A percentile compares a stretch with the other conserved stretches of the same genome.
Evolutionary conservation across 2,797 vertebrate species (phyloP).

Genomic region (Melanotaenia boesemani): DNA sequence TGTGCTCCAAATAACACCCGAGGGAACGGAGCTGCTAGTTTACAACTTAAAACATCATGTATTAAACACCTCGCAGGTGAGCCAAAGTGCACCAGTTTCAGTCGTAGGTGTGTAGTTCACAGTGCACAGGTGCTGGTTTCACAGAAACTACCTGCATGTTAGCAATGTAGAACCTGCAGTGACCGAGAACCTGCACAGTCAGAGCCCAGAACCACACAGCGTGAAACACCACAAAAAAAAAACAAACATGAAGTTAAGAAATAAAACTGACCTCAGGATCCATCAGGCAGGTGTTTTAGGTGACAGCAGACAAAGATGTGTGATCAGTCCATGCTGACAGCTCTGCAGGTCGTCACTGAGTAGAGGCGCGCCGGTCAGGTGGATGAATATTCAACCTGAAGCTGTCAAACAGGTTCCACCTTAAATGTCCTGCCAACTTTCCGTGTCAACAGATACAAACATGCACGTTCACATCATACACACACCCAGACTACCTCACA

Average conservation of each 20-base stretch:
- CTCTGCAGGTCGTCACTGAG: constrained; percentile 43
- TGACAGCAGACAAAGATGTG: not conserved
- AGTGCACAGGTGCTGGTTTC: not conserved
- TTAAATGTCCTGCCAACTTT: constrained; percentile 17
- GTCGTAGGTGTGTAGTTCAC: not conserved
- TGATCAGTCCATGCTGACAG: constrained; percentile 45
- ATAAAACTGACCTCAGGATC: constrained; percentile 60
- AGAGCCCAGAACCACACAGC: not conserved
- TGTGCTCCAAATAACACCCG: too few species aligned
- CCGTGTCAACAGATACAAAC: constrained; percentile 42
- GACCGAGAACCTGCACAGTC: constrained; percentile 2
- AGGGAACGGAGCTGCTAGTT: not conserved
- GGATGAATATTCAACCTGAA: constrained; percentile 41
- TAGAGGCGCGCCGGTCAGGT: constrained; percentile 12
- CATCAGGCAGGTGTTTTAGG: constrained; percentile 1
- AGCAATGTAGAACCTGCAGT: too few species aligned
- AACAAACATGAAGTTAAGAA: not conserved
- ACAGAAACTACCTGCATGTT: constrained; percentile 36
- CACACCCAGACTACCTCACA: constrained; percentile 46
- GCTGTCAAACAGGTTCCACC: constrained; percentile 78
- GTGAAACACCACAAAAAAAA: not conserved
- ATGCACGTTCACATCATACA: constrained; percentile 14
- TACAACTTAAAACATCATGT: constrained; percentile 29
- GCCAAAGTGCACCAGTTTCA: constrained; percentile 33
- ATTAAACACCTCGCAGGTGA: constrained; percentile 28